phyloP scores from a whole-genome alignment of 2,888 invertebrate species.

The Periphyllus acericola region DNA sequence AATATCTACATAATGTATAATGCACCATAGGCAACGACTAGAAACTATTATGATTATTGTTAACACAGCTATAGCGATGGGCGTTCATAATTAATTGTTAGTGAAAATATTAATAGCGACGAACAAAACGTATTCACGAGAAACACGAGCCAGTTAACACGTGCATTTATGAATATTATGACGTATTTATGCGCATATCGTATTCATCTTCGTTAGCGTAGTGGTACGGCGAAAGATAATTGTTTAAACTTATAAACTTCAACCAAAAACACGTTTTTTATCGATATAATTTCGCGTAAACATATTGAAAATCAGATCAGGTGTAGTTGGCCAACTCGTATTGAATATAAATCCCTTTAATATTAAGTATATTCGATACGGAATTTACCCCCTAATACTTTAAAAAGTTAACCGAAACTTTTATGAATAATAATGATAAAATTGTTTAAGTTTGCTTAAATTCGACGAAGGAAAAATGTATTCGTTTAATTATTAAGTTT shows the following conservation, averaged over 20 bases:
- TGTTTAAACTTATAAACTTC: not conserved
- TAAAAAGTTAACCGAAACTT: constrained; percentile 27
- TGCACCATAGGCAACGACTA: too few relatives aligned
- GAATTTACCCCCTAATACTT: not conserved
- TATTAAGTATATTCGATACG: not conserved
- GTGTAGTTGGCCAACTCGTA: not conserved
- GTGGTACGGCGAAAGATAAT: not conserved
- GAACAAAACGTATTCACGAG: too few relatives aligned
- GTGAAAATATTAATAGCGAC: too few relatives aligned
- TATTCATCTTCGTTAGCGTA: too few relatives aligned
- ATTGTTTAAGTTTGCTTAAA: constrained; percentile 8
- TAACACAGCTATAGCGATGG: too few relatives aligned
- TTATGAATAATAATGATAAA: constrained; percentile 36
- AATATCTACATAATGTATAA: too few relatives aligned
- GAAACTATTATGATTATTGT: too few relatives aligned
- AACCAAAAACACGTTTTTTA: not conserved
- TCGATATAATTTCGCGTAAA: not conserved
- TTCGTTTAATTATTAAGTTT: constrained; percentile 46
- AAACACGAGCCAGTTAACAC: too few relatives aligned
- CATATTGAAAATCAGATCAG: constrained; percentile 31
- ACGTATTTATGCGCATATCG: too few relatives aligned
- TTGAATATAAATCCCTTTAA: not conserved
- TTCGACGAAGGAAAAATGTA: not conserved
- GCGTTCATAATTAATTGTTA: too few relatives aligned
- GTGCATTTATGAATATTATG: too few relatives aligned